Percentiles rank a stretch among this genome's conserved stretches.
These are phyloP conservation scores for Anoura caudifer DNA, from an alignment of 2,113 vertebrate genomes.

Conservation along the genomic window DNA sequence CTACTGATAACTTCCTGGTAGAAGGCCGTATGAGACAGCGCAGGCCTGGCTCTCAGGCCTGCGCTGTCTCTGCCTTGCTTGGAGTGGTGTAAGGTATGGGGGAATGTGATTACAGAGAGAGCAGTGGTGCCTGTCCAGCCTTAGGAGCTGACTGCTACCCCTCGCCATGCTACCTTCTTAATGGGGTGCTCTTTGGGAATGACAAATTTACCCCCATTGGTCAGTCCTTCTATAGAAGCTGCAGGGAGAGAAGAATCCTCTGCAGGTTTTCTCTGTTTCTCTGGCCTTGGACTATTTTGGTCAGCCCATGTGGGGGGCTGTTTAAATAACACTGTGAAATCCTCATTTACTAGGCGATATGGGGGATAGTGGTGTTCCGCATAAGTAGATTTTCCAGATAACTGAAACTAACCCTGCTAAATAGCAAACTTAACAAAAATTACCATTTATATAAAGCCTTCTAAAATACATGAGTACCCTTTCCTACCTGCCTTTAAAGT, in stretches of 20 bases:
- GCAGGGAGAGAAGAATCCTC: background rate
- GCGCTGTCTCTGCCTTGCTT: background rate
- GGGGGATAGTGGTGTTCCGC: background rate
- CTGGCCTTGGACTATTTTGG: slow-evolving; percentile 18
- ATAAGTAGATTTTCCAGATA: slow-evolving; percentile 40
- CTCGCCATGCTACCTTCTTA: background rate
- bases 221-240: background rate
- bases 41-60: background rate
- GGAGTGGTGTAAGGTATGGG: background rate
- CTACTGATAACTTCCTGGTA: background rate
- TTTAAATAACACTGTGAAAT: slow-evolving; percentile 45
- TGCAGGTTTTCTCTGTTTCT: slow-evolving; percentile 6
- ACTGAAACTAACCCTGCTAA: slow-evolving; percentile 16
- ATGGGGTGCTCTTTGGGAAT: background rate
- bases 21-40: background rate
- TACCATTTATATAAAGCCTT: slow-evolving; percentile 2
- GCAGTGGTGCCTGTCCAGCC: background rate
- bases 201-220: background rate
- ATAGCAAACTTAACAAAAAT: background rate
- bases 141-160: background rate
- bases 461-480: background rate
- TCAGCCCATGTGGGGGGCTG: background rate
- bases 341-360: slow-evolving; percentile 11
- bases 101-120: background rate
- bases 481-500: background rate